Evolutionary conservation across 2,888 invertebrate genomes (phyloP), one percentile per base, ranked within the genome.

Genomic region (Drosophila leonis): DNA sequence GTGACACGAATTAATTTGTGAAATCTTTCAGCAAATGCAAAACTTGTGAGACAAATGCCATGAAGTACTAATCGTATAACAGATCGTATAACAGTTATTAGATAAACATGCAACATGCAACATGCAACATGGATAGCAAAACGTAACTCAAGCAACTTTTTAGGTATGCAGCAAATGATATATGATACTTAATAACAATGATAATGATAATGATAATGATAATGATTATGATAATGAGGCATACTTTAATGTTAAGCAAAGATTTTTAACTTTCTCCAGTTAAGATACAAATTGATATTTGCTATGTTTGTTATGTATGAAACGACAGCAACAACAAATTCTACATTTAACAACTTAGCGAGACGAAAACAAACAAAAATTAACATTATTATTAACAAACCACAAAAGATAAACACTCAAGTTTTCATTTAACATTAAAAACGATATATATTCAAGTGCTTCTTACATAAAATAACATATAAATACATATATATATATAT

Each of bases 361-460:
- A 71, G 62, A 62, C 62, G 61, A 64, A 31, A 51, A 60, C 35
- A 60, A 41, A 41, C 60, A 63, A 48, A 66, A 68, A 42, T 35
- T 49, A 44, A 61, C 46, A 64, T 31, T 57, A 64, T 31, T 54
- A 63, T 56, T 48, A 35, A 59, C 35, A 61, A 52, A 62, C 51
- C 49, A 76, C 18, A 37, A 39, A 54, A 66, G 70, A 69, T 70
- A 75, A 66, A 83, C 82, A 78, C 70, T 71, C 74, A 78, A 74
- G 72, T 75, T 87, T 90, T 91, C 86, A 81, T 91, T 92, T 91
- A 91, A 88, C 89, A 91, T 92, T 91, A 91, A 75, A 77, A 80
- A 80, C 90, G 90, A 92, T 92, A 92, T 92, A 92, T 92, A 92
- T 92, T 92, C 92, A 92, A 92, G 92, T 92, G 92, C 92, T 92